Base-by-base conservation (phyloP, 2,888 invertebrate species). In the Zhengitettix transpicula region DNA sequence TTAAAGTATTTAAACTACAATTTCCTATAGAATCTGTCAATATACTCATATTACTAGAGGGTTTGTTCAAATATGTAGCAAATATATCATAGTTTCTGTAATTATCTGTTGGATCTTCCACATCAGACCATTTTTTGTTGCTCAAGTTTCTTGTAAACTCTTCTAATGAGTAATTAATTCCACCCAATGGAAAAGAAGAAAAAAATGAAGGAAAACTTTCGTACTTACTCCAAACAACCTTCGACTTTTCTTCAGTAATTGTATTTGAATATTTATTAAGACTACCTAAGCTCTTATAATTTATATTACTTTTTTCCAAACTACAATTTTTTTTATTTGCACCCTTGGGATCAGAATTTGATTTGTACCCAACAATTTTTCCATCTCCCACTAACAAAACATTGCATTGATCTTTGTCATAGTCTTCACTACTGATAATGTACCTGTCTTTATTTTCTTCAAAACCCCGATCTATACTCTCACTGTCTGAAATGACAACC, bases 1-100 rank as follows among this genome's bases (percentile, higher is more conserved):
- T 82, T 70, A 84, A 71, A 62, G 78, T 77, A 65, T 78, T 72
- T 68, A 81, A 75, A 64, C 79, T 81, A 67, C 56, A 17, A n/a
- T 41, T 56, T 14, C 16, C 42, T 14, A 17, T 17, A 42, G 41
- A 15, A 42, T 15, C 44, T 42, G 44, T 42, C 28, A 28, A 28
- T 28, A 28, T 28, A 28, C 28, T 28, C 28, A 28, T 28, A 7
- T 28, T 28, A 7, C 7, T 28, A 28, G 28, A 28, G 7, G 28
- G 28, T 28, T 28, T 28, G 3, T 28, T 28, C 7, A 28, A 28
- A 28, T 28, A 28, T 28, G 28, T 28, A 28, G 28, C 28, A 28
- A 28, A 28, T 28, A 28, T 28, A 28, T 28, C 28, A 28, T 28
- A 28, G 12, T 56, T 42, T n/a, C 15, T 10, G 15, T 42, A 15